A percentile compares a stretch with the other conserved stretches of the same genome.
These are phyloP conservation scores for Hydrotaea cyrtoneurina DNA, from an alignment of 2,888 invertebrate species.

Conservation along the genomic window DNA sequence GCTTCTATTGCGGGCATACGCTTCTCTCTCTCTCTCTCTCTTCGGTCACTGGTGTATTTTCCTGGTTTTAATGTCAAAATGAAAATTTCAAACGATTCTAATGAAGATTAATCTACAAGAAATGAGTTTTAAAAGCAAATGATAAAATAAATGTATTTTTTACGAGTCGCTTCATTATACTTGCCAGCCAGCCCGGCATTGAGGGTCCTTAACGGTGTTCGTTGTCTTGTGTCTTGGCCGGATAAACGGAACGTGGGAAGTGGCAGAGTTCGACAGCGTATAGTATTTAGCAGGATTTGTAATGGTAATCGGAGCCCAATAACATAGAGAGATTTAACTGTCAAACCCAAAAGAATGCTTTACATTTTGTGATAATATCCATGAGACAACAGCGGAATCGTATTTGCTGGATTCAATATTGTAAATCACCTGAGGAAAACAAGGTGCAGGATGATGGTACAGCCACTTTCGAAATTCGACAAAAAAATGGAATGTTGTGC, in stretches of 20 bases:
- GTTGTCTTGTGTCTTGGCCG: too few species aligned
- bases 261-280: neutral
- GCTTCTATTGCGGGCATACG: neutral
- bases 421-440: too few species aligned
- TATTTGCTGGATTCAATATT: too few species aligned
- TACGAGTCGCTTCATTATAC: neutral
- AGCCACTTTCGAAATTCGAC: too few species aligned
- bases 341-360: too few species aligned
- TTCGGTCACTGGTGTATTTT: too few species aligned
- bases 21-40: neutral
- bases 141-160: conserved; percentile 10
- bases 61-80: neutral
- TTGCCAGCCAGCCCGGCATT: too few species aligned
- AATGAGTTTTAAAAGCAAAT: conserved; percentile 25
- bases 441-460: too few species aligned
- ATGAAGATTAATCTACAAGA: conserved; percentile 50
- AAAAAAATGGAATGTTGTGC: too few species aligned
- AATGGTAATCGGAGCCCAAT: neutral
- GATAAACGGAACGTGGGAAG: neutral
- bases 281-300: neutral
- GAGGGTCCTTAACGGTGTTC: too few species aligned
- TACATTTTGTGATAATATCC: too few species aligned
- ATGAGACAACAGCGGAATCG: too few species aligned
- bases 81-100: conserved; percentile 25
- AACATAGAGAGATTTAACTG: neutral